These are phyloP conservation scores for Lasiommata megera DNA, from an alignment of 2,888 invertebrate species.

Conservation along the genomic window DNA sequence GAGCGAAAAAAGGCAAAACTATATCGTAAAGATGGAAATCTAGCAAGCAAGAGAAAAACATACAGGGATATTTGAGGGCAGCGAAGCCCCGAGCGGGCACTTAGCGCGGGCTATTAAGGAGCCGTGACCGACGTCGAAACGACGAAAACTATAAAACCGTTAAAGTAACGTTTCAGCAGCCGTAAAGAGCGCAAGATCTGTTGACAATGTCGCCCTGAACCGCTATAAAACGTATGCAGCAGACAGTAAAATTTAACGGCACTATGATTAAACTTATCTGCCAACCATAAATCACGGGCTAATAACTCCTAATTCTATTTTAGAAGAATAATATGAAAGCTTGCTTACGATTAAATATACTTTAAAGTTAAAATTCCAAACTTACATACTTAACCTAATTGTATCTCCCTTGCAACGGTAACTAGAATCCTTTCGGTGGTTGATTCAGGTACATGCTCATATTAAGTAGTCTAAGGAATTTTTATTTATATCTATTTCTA, in stretches of 20 bases:
- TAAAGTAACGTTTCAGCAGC: constrained; percentile 80
- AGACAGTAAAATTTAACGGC: constrained; percentile 76
- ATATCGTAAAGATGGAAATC: constrained; percentile 76
- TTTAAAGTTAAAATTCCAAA: too few species aligned
- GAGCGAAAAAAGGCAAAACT: constrained; percentile 56
- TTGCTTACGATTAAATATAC: too few species aligned
- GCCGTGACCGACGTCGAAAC: constrained; percentile 75
- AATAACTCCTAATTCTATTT: constrained; percentile 43
- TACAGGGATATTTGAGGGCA: constrained; percentile 66
- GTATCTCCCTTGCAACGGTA: too few species aligned
- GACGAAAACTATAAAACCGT: constrained; percentile 81
- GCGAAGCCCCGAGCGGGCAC: constrained; percentile 75
- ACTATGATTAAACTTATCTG: constrained; percentile 79
- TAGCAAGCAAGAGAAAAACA: constrained; percentile 66
- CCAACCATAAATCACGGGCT: constrained; percentile 62
- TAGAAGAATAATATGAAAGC: not conserved
- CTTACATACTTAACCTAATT: too few species aligned
- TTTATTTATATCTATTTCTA: too few species aligned
- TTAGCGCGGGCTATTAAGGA: constrained; percentile 77
- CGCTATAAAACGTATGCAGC: constrained; percentile 80
- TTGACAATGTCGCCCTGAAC: constrained; percentile 78
- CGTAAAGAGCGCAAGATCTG: constrained; percentile 80
- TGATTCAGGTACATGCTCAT: too few species aligned
- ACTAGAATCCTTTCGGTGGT: too few species aligned
- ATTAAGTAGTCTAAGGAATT: too few species aligned